Base-by-base conservation (phyloP, 2,797 vertebrate species). In the Catamblyrhynchus diadema region DNA sequence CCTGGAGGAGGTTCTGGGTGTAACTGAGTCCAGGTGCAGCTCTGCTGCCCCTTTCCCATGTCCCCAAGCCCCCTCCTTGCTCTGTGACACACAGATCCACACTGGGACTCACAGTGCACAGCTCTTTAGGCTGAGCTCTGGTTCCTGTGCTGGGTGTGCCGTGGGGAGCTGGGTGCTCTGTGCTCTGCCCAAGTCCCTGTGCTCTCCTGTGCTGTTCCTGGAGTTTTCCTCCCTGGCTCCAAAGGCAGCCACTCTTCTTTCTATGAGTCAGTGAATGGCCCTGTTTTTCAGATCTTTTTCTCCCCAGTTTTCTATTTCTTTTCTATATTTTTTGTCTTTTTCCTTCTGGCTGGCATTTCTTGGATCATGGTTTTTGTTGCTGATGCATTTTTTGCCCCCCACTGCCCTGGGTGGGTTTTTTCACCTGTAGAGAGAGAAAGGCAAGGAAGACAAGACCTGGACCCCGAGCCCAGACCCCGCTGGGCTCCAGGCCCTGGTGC, bases 401-500 rank as follows among this genome's bases (percentile, higher is more conserved):
- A 84, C 81, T 66, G 33, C 78, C 93, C 51, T 56, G 91, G 89
- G 93, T 6, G 96, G 96, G 86, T 97, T 93, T 97, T 94, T 95
- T 97, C 96, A 97, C 89, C 97, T 96, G 54, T 98, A 99, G 98
- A 98, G 97, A 98, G 98, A 98, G 97, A 98, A 98, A 97, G 98
- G 98, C 97, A 98, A 98, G 96, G 98, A 98, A 82, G 98, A 97
- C 83, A 98, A 97, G 97, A 98, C 88, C 88, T 56, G 94, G 88
- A 94, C 78, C 90, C 97, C 84, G 78, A 98, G 98, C 97, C 98
- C 98, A 65, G 95, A 96, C 86, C 96, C 98, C 4, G 97, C 97
- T 88, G 96, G 96, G 98, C 96, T 97, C 96, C 98, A 97, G 98
- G 97, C 98, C 96, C 94, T 97, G 97, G 98, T 98, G 93, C 97